Base-by-base conservation (phyloP, 2,797 vertebrate genomes). In the Notoglanidium macrostoma region DNA sequence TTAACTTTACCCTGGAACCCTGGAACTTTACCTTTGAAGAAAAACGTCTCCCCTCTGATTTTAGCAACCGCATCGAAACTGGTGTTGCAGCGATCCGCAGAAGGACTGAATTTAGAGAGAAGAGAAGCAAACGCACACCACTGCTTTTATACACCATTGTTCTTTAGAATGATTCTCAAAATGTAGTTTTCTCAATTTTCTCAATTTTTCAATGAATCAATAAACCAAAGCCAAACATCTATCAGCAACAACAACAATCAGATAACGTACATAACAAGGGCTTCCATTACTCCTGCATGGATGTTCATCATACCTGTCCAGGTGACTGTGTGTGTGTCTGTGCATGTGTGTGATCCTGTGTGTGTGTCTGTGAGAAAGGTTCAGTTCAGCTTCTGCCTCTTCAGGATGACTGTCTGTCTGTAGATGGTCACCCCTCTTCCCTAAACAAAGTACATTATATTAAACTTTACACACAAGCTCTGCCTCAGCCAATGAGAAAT, bases 31-130 rank as follows among this genome's bases (percentile, higher is more conserved):
- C 96, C 96, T 95, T 95, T 96, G 89, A 96, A 96, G 90, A 96
- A 96, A 90, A 96, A 96, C 0, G 91, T 95, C 86, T 96, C 96
- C 83, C 96, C 95, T 83, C 94, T 83, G 86, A 96, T 96, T 89
- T 91, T 94, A 61, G 95, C 91, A 57, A 95, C 94, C 11, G 93
- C 94, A 73, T 96, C 95, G 70, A 96, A 95, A 87, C 90, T 95
- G 89, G 92, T 93, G 89, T 94, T 92, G 12, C 95, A 96, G 79
- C 95, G 95, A 91, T 96, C 92, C 46, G 92, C 40, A 74, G 84
- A 83, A 63, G 89, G 79, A 40, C 94, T 94, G 51, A 23, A 85
- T 51, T 61, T 14, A 87, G 72, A 79, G 7, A 86, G 7, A 81
- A n/a, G 49, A 68, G 51, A 15, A 67, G 40, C 40, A 10, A n/a